phyloP scores from a whole-genome alignment of 2,113 vertebrate genomes.

The Oreochromis niloticus region DNA sequence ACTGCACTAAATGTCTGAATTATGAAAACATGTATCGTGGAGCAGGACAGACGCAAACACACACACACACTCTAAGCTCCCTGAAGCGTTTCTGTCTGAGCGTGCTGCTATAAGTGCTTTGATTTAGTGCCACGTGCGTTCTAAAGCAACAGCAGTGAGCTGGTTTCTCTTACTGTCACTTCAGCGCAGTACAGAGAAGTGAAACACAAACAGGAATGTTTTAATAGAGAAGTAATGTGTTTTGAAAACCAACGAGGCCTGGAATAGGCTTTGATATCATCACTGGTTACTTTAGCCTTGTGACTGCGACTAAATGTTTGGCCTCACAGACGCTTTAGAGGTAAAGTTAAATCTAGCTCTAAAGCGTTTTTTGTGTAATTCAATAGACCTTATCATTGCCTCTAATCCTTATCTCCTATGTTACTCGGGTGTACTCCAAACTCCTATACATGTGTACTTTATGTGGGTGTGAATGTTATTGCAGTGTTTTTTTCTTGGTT shows the following conservation, averaged over 20 bases:
- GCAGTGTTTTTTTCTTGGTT: background rate
- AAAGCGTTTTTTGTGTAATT: background rate
- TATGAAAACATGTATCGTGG: conserved; percentile 46
- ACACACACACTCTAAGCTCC: background rate
- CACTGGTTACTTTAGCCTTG: background rate
- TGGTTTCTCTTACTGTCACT: background rate
- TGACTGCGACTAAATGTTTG: background rate
- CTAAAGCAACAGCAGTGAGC: conserved; percentile 44
- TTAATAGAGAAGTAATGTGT: conserved; percentile 10
- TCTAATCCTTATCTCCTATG: background rate
- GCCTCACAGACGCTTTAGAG: background rate
- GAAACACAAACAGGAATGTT: background rate
- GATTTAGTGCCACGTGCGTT: background rate
- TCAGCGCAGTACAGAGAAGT: background rate
- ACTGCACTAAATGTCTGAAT: conserved; percentile 43
- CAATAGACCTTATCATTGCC: background rate
- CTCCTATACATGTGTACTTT: background rate
- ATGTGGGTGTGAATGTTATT: background rate
- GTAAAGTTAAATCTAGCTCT: background rate
- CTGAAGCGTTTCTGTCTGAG: background rate
- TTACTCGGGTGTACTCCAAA: background rate
- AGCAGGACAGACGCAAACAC: background rate
- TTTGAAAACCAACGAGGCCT: background rate
- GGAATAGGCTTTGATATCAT: background rate
- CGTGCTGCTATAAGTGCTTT: background rate